These are phyloP conservation scores for Brotula barbata DNA, from an alignment of 2,797 vertebrate genomes.

Conservation along the genomic window DNA sequence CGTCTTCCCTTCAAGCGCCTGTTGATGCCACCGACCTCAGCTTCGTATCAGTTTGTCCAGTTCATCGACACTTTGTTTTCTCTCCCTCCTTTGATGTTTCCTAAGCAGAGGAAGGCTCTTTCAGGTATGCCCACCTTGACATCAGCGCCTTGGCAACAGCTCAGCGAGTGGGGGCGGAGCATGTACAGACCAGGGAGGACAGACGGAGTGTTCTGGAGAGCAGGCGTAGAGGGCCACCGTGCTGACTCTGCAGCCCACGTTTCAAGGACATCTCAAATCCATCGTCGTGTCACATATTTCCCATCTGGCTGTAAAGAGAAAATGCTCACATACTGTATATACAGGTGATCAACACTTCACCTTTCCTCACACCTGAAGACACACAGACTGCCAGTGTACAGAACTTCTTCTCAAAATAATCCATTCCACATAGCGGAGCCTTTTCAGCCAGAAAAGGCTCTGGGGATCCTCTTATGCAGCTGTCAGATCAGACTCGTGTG, in stretches of 20 bases:
- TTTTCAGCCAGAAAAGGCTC: slow-evolving; percentile 9
- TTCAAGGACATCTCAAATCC: slow-evolving; percentile 16
- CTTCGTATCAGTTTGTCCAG: too few species aligned
- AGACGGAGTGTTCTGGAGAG: slow-evolving; percentile 82
- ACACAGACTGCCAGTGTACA: slow-evolving; percentile 30
- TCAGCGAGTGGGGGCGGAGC: slow-evolving; percentile 84
- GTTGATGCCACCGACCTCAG: too few species aligned
- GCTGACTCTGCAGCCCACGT: slow-evolving; percentile 57
- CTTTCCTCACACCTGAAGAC: slow-evolving; percentile 16
- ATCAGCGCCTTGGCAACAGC: slow-evolving; percentile 84
- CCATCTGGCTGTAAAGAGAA: slow-evolving; percentile 24
- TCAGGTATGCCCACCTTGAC: slow-evolving; percentile 86
- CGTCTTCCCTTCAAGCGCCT: too few species aligned
- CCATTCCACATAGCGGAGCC: slow-evolving; percentile 59
- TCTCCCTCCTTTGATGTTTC: slow-evolving; percentile 12
- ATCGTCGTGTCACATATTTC: slow-evolving; percentile 1
- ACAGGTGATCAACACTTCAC: neutral
- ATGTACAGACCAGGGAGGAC: slow-evolving; percentile 81
- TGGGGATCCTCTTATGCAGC: slow-evolving; percentile 29
- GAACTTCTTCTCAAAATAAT: slow-evolving; percentile 43
- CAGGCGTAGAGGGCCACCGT: slow-evolving; percentile 73
- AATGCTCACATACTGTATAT: slow-evolving; percentile 15
- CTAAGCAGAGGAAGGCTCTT: slow-evolving; percentile 77
- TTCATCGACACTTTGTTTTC: slow-evolving; percentile 4
- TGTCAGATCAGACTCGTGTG: slow-evolving; percentile 29